A percentile compares a stretch with the other conserved stretches of the same genome.
phyloP scores from a whole-genome alignment of 1,140 invertebrate genomes.

The Reticulitermes speratus region DNA sequence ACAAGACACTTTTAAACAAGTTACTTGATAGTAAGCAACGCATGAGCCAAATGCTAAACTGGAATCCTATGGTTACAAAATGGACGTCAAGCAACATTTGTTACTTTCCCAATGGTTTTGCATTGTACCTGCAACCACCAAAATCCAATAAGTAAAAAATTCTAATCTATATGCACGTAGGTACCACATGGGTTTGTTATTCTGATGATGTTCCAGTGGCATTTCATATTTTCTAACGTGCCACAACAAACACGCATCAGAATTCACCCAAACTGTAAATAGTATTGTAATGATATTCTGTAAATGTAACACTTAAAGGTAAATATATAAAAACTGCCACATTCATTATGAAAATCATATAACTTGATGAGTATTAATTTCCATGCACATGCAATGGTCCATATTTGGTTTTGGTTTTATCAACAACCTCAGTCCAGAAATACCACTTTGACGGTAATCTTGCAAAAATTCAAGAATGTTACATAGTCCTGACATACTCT shows the following conservation, averaged over 20 bases:
- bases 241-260: neutral
- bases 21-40: neutral
- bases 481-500: neutral
- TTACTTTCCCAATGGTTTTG: constrained; percentile 15
- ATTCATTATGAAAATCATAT: constrained; percentile 21
- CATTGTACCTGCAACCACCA: constrained; percentile 24
- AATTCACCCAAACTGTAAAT: constrained; percentile 9
- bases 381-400: constrained; percentile 20
- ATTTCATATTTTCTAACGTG: neutral
- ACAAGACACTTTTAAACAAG: neutral
- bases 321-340: constrained; percentile 22
- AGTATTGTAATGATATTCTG: neutral
- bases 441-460: neutral
- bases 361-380: constrained; percentile 20
- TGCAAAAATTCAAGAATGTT: neutral
- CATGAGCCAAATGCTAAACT: constrained; percentile 8
- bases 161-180: constrained; percentile 26
- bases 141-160: constrained; percentile 24
- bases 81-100: constrained; percentile 24
- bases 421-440: neutral
- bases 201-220: neutral
- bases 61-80: constrained; percentile 22
- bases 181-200: neutral
- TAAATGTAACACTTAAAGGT: constrained; percentile 14
- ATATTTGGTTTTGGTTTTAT: neutral